Evolutionary conservation across 2,888 invertebrate genomes (phyloP), one percentile per base, ranked within the genome.

Genomic region (Andrena chrysosceles): DNA sequence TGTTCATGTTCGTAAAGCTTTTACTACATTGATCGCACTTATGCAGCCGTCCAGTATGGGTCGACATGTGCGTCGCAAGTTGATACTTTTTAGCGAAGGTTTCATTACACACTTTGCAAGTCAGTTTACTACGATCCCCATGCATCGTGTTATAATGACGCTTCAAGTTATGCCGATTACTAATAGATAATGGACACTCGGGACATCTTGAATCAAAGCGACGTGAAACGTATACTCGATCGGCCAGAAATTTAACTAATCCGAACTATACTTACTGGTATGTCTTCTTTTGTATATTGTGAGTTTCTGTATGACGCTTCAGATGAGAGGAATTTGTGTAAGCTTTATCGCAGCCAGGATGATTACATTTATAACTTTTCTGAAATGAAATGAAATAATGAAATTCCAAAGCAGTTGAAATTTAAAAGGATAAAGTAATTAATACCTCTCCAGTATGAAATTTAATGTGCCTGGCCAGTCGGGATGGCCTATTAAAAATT

Each of bases 291-390:
- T 76, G 59, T 10, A 23, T 13, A 87, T 95, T 96, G 88, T 96
- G 96, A 69, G 92, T 94, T 63, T 94, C 94, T 63, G 94, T 89
- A 86, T 96, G 96, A 0, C 96, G 95, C 89, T 95, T 95, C 68
- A 96, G 92, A 90, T 96, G 96, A 10, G 95, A 95, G 76, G 95
- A 94, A 86, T 95, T 96, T 2, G 95, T 95, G 81, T 96, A 97
- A 0, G 95, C 94, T 91, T 96, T 96, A 4, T 90, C 89, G 87
- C 97, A 97, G 52, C 95, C 95, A n/a, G 94, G 94, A 88, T 95
- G 94, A 16, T 92, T 90, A 85, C 97, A 97, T 31, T 93, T 93
- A 90, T 95, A 96, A 7, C 95, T 95, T 93, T 95, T 95, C 96
- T 93, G 77, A 86, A 86, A 92, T 31, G 63, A 69, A 75, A 62